Evolutionary conservation across 2,797 vertebrate species (phyloP).

Genomic region (Cryptoblepharus egeriae): DNA sequence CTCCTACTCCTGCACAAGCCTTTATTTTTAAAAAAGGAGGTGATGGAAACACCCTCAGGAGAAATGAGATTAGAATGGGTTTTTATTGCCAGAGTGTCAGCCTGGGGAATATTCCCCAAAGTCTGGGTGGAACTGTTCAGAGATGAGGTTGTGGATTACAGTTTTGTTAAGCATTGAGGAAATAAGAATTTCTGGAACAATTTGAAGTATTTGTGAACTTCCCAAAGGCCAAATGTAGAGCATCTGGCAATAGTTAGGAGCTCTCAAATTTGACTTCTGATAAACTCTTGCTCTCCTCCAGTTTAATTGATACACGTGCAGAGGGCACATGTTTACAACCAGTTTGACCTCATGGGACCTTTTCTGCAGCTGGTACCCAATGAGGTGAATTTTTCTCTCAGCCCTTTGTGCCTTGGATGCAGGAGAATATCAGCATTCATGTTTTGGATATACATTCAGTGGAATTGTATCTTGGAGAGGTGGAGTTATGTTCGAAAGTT

Average conservation of each 20-base stretch:
- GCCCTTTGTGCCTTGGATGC: not conserved
- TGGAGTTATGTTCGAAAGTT: too few species aligned
- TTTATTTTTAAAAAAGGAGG: not conserved
- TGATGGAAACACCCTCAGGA: not conserved
- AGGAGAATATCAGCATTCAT: not conserved
- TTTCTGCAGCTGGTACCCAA: slow-evolving; percentile 6
- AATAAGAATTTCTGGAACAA: not conserved
- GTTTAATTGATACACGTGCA: slow-evolving; percentile 6
- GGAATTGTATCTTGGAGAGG: too few species aligned
- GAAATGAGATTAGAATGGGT: not conserved
- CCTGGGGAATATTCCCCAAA: not conserved
- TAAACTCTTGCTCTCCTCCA: not conserved
- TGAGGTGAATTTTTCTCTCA: not conserved
- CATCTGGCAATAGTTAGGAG: not conserved
- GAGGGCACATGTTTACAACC: slow-evolving; percentile 1
- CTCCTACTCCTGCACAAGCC: not conserved
- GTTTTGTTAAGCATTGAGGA: not conserved
- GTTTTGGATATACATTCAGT: too few species aligned
- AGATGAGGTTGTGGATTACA: not conserved
- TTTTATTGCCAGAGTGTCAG: not conserved
- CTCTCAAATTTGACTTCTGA: not conserved
- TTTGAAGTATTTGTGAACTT: not conserved
- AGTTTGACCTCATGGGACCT: not conserved
- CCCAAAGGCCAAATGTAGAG: not conserved
- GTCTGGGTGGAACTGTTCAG: not conserved